Conservation (phyloP, 2,888 invertebrate genomes). For the Belgica antarctica region DNA sequence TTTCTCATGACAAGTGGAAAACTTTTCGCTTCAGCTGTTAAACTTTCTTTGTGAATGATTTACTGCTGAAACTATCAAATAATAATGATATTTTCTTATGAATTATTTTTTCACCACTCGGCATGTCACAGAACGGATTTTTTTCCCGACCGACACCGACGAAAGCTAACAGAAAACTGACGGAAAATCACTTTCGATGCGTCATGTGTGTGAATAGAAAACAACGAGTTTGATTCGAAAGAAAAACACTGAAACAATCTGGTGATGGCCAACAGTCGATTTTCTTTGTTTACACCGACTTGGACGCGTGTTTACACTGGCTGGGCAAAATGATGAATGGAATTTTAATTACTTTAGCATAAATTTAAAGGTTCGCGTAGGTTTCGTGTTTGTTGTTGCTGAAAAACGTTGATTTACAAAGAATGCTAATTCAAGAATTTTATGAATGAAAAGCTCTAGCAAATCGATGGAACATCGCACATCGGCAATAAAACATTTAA, state of each 20-base stretch:
- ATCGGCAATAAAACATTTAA: too few species aligned
- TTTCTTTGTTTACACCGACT: neutral
- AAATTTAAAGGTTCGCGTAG: neutral
- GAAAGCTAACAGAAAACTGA: constrained; percentile 29
- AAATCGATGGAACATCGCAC: too few species aligned
- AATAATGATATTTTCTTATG: neutral
- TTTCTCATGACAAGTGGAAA: neutral
- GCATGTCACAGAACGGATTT: neutral
- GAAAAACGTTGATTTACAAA: neutral
- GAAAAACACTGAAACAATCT: constrained; percentile 16
- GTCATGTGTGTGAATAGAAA: neutral
- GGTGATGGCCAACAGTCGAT: constrained; percentile 11
- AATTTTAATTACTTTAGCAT: neutral
- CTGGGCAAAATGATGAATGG: too few species aligned
- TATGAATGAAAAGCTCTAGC: too few species aligned
- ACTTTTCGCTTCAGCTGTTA: neutral
- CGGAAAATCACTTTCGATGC: neutral
- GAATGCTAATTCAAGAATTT: neutral
- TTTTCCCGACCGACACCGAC: constrained; percentile 15
- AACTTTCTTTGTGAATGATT: neutral
- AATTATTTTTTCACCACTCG: too few species aligned
- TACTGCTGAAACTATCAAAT: neutral
- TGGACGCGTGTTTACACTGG: neutral
- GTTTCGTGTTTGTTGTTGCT: too few species aligned
- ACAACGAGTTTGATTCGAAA: constrained; percentile 10